These are phyloP conservation scores for Muscidifurax raptorellus DNA, from an alignment of 1,140 invertebrate genomes.

Conservation along the genomic window DNA sequence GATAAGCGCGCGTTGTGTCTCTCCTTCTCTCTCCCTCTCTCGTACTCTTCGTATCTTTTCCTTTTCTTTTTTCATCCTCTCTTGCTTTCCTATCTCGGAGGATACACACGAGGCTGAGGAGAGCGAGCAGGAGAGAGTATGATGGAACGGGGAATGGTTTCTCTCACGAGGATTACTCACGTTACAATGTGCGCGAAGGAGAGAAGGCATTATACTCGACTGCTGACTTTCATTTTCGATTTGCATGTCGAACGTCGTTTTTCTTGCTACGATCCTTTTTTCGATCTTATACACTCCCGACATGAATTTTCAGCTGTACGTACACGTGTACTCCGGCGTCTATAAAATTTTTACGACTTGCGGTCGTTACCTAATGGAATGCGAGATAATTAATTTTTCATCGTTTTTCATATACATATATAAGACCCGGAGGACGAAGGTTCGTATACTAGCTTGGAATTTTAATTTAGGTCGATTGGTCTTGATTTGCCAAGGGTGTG, in stretches of 20 bases:
- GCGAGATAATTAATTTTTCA: not conserved
- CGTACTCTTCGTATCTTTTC: not conserved
- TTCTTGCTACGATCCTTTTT: not conserved
- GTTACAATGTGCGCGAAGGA: not conserved
- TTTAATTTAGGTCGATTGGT: too few species aligned
- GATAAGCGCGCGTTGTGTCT: slow-evolving; percentile 35
- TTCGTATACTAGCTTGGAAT: too few species aligned
- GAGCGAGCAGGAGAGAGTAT: not conserved
- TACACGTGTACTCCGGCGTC: not conserved
- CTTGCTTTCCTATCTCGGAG: not conserved
- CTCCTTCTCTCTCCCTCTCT: not conserved
- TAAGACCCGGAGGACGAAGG: too few species aligned
- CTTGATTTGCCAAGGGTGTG: too few species aligned
- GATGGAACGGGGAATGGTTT: not conserved
- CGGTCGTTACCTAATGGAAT: not conserved
- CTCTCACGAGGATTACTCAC: slow-evolving; percentile 50
- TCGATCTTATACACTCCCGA: not conserved
- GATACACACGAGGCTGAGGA: not conserved
- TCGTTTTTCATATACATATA: too few species aligned
- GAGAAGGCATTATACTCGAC: not conserved
- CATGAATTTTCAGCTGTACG: not conserved
- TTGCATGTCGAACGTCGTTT: slow-evolving; percentile 6
- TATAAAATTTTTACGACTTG: slow-evolving; percentile 4
- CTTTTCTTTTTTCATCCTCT: not conserved
- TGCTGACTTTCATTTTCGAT: slow-evolving; percentile 33